Percentiles rank a stretch among this genome's conserved stretches.
phyloP scores from a whole-genome alignment of 2,113 vertebrate species.

The Brachionichthys hirsutus region DNA sequence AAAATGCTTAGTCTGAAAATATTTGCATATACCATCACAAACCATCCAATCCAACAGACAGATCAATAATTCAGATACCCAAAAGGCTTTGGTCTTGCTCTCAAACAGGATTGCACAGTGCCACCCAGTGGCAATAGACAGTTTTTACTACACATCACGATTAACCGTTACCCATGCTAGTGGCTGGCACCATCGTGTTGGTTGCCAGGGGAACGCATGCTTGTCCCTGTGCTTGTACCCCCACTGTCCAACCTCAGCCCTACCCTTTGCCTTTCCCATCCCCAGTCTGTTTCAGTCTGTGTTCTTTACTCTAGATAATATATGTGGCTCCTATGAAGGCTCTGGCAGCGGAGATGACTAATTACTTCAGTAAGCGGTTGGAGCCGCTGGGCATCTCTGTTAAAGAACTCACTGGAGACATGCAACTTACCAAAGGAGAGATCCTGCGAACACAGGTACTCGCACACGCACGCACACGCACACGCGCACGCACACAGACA shows the following conservation, averaged over 20 bases:
- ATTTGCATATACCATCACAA: neutral
- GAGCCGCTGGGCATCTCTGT: slow-evolving; percentile 90
- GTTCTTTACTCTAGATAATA: slow-evolving; percentile 82
- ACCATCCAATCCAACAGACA: slow-evolving; percentile 15
- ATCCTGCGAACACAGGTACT: slow-evolving; percentile 95
- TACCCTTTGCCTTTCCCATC: slow-evolving; percentile 22
- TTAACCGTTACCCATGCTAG: slow-evolving; percentile 81
- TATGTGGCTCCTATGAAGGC: slow-evolving; percentile 99
- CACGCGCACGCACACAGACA: slow-evolving; percentile 20
- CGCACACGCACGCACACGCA: slow-evolving; percentile 9
- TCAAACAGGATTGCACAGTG: neutral
- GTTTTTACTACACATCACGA: slow-evolving; percentile 85
- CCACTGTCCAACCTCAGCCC: neutral
- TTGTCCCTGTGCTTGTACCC: slow-evolving; percentile 74
- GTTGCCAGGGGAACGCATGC: slow-evolving; percentile 84
- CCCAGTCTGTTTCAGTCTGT: neutral
- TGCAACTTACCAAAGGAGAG: slow-evolving; percentile 98
- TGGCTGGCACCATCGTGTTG: slow-evolving; percentile 78
- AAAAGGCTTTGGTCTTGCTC: slow-evolving; percentile 11
- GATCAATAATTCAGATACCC: slow-evolving; percentile 38
- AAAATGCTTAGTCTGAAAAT: slow-evolving; percentile 8
- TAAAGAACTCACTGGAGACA: slow-evolving; percentile 96
- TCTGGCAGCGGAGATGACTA: slow-evolving; percentile 98
- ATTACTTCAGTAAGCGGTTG: slow-evolving; percentile 96
- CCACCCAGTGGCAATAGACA: slow-evolving; percentile 73